Evolutionary conservation across 2,888 invertebrate genomes (phyloP).

Genomic region (Lasioglossum leucozonium): DNA sequence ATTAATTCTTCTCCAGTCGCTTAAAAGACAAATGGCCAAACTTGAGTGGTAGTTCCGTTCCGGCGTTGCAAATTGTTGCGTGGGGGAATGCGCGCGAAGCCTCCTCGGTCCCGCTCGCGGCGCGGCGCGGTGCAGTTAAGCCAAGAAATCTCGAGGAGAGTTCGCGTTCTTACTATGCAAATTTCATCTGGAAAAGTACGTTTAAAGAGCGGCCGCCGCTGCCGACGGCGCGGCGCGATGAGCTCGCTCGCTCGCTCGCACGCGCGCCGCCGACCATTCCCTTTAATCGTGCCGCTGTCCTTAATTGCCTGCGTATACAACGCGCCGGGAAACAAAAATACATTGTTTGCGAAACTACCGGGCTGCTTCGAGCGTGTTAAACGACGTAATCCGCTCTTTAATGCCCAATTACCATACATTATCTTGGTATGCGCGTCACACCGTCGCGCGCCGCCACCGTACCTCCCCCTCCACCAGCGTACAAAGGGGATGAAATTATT

Average conservation of each 20-base stretch:
- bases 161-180: slow-evolving; percentile 51
- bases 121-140: slow-evolving; percentile 18
- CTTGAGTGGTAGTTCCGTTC: slow-evolving; percentile 30
- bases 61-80: slow-evolving; percentile 36
- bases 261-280: slow-evolving; percentile 19
- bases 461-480: slow-evolving; percentile 13
- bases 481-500: slow-evolving; percentile 72
- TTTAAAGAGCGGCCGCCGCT: slow-evolving; percentile 41
- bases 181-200: slow-evolving; percentile 42
- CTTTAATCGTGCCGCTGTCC: slow-evolving; percentile 57
- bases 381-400: slow-evolving; percentile 77
- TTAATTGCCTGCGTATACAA: slow-evolving; percentile 59
- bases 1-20: slow-evolving; percentile 49
- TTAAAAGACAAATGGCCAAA: slow-evolving; percentile 52
- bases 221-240: background rate
- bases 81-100: background rate
- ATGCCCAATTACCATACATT: slow-evolving; percentile 78
- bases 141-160: slow-evolving; percentile 51
- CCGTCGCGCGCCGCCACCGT: slow-evolving; percentile 7
- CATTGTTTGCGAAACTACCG: slow-evolving; percentile 64
- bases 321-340: slow-evolving; percentile 54
- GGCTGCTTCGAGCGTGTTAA: slow-evolving; percentile 69
- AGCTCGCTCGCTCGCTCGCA: background rate
- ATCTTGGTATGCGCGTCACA: slow-evolving; percentile 67
- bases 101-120: background rate